Evolutionary conservation across 2,888 invertebrate genomes (phyloP).

Genomic region (Neoitamus cyanurus): DNA sequence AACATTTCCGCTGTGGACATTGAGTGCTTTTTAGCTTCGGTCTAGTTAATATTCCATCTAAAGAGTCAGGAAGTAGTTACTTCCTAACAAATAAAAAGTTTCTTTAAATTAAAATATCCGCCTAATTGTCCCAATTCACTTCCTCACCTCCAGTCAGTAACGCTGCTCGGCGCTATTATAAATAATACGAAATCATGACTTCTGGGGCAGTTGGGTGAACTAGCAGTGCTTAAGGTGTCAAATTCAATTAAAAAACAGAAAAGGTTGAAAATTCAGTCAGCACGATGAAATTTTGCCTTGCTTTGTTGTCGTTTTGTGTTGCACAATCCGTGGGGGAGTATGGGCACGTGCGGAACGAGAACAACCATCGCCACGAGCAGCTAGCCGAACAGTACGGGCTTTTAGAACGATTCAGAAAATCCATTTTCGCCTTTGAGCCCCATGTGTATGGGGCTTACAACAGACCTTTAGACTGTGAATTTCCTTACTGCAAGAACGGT

Average conservation of each 20-base stretch:
- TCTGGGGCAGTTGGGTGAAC: not conserved
- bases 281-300: not conserved
- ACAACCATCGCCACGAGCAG: not conserved
- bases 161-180: not conserved
- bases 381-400: not conserved
- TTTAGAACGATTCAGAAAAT: conserved; percentile 9
- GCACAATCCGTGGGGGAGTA: not conserved
- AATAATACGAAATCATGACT: not conserved
- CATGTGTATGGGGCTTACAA: not conserved
- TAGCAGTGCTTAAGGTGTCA: not conserved
- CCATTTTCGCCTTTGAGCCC: not conserved
- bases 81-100: not conserved
- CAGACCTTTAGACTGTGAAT: not conserved
- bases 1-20: not conserved
- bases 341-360: not conserved
- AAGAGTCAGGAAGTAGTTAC: not conserved
- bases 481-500: not conserved
- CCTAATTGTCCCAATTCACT: not conserved
- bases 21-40: not conserved
- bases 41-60: not conserved
- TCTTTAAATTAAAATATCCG: not conserved
- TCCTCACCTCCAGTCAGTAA: not conserved
- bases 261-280: not conserved
- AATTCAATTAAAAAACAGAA: not conserved
- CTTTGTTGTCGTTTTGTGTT: not conserved